Base-by-base conservation (phyloP, 2,888 invertebrate genomes). In the Dioctria rufipes region DNA sequence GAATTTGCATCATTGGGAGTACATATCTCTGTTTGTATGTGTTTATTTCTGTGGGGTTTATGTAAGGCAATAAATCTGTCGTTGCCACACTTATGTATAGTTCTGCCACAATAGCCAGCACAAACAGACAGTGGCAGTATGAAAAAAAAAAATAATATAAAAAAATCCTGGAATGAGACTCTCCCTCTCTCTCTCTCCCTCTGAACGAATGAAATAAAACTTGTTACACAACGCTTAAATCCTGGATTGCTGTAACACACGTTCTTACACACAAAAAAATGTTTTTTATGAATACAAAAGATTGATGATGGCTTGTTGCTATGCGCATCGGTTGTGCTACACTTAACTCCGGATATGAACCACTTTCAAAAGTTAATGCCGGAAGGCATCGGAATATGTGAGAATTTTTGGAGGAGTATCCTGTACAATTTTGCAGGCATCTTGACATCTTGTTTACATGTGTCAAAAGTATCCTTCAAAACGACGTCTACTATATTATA, bases 251-350 rank as follows among this genome's bases (percentile, higher is more conserved):
- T 66, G 3, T 6, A 43, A 43, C 25, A 25, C 66, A 43, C 43
- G 43, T 66, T 46, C 63, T 49, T 40, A 11, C 39, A 11, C 51
- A 40, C 43, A 51, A 40, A 11, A n/a, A 25, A 11, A 63, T 77
- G 49, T 49, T 61, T 63, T n/a, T 6, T 13, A n/a, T 43, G 61
- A 63, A n/a, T 5, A 77, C 37, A 77, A 60, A 77, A 77, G 63
- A 77, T 63, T 77, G 63, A 77, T 77, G 77, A 77, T 63, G 63
- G 13, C 63, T 63, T 77, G 77, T 61, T 77, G 77, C 77, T 73
- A 69, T 51, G 73, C 60, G 73, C 60, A 25, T 39, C 46, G 46
- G 49, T 25, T 42, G 9, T 46, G 49, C 5, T 5, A 13, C 11
- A 54, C 37, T n/a, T 6, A 40, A 9, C 73, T 9, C n/a, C 54